Percentiles rank a stretch among this genome's conserved stretches.
phyloP scores from a whole-genome alignment of 2,888 invertebrate species.

The Sericinus montela region DNA sequence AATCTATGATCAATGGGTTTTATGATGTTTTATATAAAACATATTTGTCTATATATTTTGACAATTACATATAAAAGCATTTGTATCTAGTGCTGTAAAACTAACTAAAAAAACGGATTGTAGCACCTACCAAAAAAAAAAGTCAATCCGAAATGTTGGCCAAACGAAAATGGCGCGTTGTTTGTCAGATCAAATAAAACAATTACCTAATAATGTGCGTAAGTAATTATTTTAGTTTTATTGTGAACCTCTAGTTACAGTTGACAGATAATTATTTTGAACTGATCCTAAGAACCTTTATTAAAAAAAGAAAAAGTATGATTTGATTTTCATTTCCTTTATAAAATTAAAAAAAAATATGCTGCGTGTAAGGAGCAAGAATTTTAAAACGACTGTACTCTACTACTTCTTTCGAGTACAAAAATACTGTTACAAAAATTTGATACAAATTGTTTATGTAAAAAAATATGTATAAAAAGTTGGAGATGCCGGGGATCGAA shows the following conservation, averaged over 20 bases:
- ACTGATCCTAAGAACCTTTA: conserved; percentile 19
- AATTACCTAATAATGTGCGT: conserved; percentile 3
- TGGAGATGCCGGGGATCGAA: conserved; percentile 98
- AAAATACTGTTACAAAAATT: too few species aligned
- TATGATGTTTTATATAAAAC: too few species aligned
- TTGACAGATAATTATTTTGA: conserved; percentile 20
- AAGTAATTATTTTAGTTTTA: conserved; percentile 16
- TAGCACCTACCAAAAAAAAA: not conserved
- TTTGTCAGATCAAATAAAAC: not conserved
- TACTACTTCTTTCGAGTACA: too few species aligned
- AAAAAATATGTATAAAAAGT: too few species aligned
- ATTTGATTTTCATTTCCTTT: conserved; percentile 15
- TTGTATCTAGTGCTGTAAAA: too few species aligned
- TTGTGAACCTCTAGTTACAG: conserved; percentile 7
- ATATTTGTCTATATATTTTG: too few species aligned
- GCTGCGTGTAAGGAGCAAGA: too few species aligned
- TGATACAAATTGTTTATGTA: not conserved
- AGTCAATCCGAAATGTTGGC: not conserved
- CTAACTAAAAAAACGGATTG: not conserved
- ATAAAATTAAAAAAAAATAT: not conserved
- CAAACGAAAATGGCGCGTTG: not conserved
- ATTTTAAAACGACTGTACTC: too few species aligned
- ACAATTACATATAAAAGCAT: too few species aligned
- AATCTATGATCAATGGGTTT: too few species aligned
- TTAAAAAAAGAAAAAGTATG: conserved; percentile 21